Evolutionary conservation across 2,113 vertebrate genomes (phyloP), one percentile per base, ranked within the genome.

Genomic region (Tetrao urogallus): DNA sequence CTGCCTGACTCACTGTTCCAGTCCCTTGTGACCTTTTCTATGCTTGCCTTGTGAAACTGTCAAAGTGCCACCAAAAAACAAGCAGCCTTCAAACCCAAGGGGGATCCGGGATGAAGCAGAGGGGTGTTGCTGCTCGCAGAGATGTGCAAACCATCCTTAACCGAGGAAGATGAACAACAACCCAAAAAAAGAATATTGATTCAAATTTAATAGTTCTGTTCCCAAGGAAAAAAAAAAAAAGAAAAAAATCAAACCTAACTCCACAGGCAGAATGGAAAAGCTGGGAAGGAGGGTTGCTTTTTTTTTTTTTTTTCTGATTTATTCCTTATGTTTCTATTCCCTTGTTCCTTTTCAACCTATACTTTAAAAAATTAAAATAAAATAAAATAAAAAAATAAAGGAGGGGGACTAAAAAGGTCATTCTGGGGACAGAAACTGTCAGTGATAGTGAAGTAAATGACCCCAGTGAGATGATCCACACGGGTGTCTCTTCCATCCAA

Each of bases 1-100:
- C 71, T 32, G 75, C 76, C 91, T 95, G 91, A 89, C 84, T 96
- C 94, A 92, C 73, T 75, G 43, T 66, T 89, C 91, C 72, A 86
- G 50, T 82, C 85, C 85, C 89, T 73, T 6, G 56, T 91, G 93
- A 87, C 93, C 91, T 90, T 90, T 82, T 64, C 74, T 38, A 69
- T 4, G 4, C 56, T 72, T 7, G 56, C 28, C 63, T 81, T n/a
- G 58, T 73, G 93, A 54, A 82, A 48, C 47, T 58, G 56, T 91
- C 88, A 74, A 75, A 89, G 91, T 71, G 91, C 85, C 91, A 91
- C 91, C 81, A 75, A 75, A 70, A 88, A 57, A 17, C 43, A 95
- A 86, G 48, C 19, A 65, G 40, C 13, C 17, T 70, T 75, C 40
- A 38, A 82, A 56, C 34, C 81, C 50, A 21, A 72, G 65, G 75